phyloP scores from a whole-genome alignment of 2,797 vertebrate genomes.

The Neosilurus mollespiculum region DNA sequence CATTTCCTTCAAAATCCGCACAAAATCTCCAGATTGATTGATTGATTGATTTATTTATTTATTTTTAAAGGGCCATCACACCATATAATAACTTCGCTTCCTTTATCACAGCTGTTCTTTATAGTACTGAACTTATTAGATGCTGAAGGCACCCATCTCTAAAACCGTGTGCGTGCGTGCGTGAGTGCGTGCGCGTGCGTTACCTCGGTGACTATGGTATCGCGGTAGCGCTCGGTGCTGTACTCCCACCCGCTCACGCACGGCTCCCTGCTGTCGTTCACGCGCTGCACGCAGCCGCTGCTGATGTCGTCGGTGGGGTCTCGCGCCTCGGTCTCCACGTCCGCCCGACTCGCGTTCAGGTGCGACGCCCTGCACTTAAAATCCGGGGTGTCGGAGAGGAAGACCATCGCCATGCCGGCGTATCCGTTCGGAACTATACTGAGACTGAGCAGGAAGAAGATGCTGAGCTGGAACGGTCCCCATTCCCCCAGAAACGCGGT shows the following conservation, averaged over 20 bases:
- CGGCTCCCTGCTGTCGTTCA: not conserved
- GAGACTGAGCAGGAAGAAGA: constrained; percentile 49
- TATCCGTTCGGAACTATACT: constrained; percentile 52
- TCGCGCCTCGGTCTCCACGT: no score
- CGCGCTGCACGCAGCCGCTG: constrained; percentile 31
- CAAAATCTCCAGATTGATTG: no score
- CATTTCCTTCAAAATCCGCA: no score
- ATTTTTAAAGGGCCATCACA: no score
- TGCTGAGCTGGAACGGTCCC: constrained; percentile 45
- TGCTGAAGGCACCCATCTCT: no score
- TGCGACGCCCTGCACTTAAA: constrained; percentile 33
- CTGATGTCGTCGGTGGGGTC: not conserved
- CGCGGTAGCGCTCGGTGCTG: constrained; percentile 35
- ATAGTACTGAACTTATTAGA: no score
- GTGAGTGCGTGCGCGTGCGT: not conserved
- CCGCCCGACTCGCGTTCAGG: constrained; percentile 9
- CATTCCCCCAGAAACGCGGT: constrained; percentile 52
- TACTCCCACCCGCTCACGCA: constrained; percentile 47
- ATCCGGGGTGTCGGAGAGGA: constrained; percentile 46
- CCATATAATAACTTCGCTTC: no score
- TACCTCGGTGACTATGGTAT: constrained; percentile 50
- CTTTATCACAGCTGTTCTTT: no score
- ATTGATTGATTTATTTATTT: no score
- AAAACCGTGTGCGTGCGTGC: not conserved
- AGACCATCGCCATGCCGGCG: constrained; percentile 48